Evolutionary conservation across 2,797 vertebrate species (phyloP).

Genomic region (Rhinogobio ventralis): DNA sequence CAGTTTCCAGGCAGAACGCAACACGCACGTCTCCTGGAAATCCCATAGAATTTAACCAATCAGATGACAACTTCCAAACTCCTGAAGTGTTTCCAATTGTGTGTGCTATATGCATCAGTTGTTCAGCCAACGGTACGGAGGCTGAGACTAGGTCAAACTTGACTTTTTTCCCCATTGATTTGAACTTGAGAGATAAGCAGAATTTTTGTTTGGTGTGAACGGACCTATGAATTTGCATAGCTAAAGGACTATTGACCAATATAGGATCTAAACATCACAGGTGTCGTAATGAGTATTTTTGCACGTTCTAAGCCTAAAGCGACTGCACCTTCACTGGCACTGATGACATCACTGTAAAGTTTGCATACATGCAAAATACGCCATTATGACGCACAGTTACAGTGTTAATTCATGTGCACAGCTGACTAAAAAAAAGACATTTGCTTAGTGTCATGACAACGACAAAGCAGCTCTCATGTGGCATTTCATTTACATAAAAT

Average conservation of each 20-base stretch:
- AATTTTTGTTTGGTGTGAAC: neutral
- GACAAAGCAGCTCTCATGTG: conserved; percentile 4
- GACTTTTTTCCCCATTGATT: neutral
- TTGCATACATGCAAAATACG: neutral
- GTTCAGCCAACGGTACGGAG: neutral
- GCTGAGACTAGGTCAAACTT: neutral
- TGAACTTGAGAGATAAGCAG: neutral
- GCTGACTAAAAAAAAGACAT: neutral
- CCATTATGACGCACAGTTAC: neutral
- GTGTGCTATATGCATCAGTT: too few relatives aligned
- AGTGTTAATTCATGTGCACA: neutral
- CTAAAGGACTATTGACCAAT: neutral
- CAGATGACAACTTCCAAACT: too few relatives aligned
- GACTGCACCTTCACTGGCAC: neutral
- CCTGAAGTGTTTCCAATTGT: too few relatives aligned
- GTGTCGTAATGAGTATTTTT: neutral
- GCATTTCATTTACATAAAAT: conserved; percentile 25
- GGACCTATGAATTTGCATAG: neutral
- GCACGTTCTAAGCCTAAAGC: neutral
- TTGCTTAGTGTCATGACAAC: conserved; percentile 6
- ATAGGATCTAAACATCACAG: neutral
- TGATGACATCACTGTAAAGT: neutral
- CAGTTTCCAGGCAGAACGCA: too few relatives aligned
- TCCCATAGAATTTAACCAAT: too few relatives aligned
- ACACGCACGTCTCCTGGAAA: too few relatives aligned